phyloP scores from a whole-genome alignment of 2,113 vertebrate genomes.

The Microtus montanus region DNA sequence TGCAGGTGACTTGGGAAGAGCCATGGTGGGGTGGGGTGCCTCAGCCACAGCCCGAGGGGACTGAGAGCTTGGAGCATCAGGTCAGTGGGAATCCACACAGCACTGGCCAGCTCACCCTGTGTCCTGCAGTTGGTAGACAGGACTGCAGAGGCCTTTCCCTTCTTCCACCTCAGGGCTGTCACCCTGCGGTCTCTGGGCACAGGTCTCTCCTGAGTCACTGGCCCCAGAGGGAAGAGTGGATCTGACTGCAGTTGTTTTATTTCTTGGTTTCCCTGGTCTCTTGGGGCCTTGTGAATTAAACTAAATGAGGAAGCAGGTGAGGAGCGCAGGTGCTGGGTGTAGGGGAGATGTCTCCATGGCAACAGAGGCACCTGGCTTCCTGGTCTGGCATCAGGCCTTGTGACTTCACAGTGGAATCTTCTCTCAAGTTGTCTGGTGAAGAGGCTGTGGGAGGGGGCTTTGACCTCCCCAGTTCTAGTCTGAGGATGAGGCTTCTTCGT shows the following conservation, averaged over 20 bases:
- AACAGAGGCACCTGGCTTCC: constrained; percentile 52
- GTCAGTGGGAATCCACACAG: background rate
- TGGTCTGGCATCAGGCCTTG: constrained; percentile 53
- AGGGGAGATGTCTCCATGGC: constrained; percentile 55
- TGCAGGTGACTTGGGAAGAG: background rate
- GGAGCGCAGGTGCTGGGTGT: constrained; percentile 37
- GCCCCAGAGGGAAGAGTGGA: background rate
- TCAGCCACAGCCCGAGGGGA: background rate
- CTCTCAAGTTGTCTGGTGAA: background rate
- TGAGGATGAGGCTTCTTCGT: background rate
- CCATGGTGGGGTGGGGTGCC: background rate
- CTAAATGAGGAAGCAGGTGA: constrained; percentile 58
- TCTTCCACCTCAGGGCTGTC: background rate
- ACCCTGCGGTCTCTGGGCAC: background rate
- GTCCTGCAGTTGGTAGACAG: background rate
- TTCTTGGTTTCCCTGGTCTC: background rate
- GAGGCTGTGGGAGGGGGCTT: background rate
- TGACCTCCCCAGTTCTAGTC: background rate
- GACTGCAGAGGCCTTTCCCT: background rate
- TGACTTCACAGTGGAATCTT: constrained; percentile 73
- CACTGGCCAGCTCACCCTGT: accelerated
- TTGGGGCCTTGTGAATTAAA: constrained; percentile 6
- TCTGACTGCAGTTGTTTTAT: background rate
- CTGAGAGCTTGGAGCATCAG: background rate
- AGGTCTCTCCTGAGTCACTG: background rate